Conservation (phyloP, 2,113 vertebrate species). For the Megaleporinus macrocephalus region DNA sequence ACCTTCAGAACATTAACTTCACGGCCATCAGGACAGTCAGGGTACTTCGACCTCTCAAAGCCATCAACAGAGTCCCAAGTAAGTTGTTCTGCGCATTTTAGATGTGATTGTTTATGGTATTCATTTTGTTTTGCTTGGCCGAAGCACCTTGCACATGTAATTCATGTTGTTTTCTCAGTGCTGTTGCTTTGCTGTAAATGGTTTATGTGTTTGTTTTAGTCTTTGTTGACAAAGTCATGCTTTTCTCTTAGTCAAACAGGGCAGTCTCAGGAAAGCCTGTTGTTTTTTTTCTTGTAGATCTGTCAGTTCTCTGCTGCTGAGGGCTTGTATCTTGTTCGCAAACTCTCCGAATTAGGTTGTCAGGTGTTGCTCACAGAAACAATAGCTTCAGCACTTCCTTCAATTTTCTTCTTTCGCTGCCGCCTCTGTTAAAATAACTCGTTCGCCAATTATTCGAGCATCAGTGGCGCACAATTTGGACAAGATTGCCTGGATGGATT, state of each 20-base stretch:
- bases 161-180: neutral
- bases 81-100: slow-evolving; percentile 71
- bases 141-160: neutral
- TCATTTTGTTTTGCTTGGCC: neutral
- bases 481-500: neutral
- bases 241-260: neutral
- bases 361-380: neutral
- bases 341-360: neutral
- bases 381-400: neutral
- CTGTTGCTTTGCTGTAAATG: neutral
- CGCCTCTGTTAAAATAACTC: neutral
- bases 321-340: neutral
- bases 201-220: neutral
- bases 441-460: neutral
- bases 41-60: slow-evolving; percentile 94
- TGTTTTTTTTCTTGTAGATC: neutral
- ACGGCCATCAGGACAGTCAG: slow-evolving; percentile 96
- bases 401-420: neutral
- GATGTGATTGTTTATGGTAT: neutral
- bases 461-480: neutral
- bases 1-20: slow-evolving; percentile 95
- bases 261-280: neutral
- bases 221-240: neutral
- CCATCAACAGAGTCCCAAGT: slow-evolving; percentile 98
- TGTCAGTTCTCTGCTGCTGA: neutral